Conservation (phyloP, 1,140 invertebrate genomes). For the Hycleus phaleratus region DNA sequence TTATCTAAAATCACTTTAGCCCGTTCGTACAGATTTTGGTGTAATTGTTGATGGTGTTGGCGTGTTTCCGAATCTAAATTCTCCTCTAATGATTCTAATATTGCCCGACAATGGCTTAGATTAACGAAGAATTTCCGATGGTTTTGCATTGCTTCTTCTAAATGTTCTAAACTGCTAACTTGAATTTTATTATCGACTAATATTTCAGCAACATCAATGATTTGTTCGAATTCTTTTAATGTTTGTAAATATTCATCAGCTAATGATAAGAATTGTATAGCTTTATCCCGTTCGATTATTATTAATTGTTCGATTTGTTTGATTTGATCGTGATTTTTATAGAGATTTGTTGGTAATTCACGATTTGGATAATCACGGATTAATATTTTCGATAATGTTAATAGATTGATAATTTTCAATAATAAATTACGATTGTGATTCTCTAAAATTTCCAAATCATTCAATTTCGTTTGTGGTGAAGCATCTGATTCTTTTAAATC, state of each 20-base stretch:
- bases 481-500: conserved; percentile 50
- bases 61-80: conserved; percentile 73
- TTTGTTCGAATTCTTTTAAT: conserved; percentile 74
- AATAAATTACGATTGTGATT: conserved; percentile 47
- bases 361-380: conserved; percentile 55
- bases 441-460: conserved; percentile 59
- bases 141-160: conserved; percentile 81
- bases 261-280: conserved; percentile 62
- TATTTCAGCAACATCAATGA: conserved; percentile 72
- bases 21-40: conserved; percentile 64
- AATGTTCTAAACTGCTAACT: conserved; percentile 62
- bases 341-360: conserved; percentile 58
- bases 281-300: conserved; percentile 60
- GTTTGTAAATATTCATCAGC: conserved; percentile 82
- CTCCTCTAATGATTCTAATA: conserved; percentile 75
- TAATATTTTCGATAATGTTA: conserved; percentile 47
- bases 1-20: conserved; percentile 68
- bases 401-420: conserved; percentile 45
- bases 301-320: conserved; percentile 61
- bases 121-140: conserved; percentile 83
- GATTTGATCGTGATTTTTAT: conserved; percentile 54
- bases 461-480: conserved; percentile 53
- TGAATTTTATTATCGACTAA: conserved; percentile 65
- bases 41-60: conserved; percentile 62
- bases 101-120: conserved; percentile 73